Percentiles rank a stretch among this genome's conserved stretches.
phyloP scores from a whole-genome alignment of 2,888 invertebrate genomes.

The Agriopis marginaria region DNA sequence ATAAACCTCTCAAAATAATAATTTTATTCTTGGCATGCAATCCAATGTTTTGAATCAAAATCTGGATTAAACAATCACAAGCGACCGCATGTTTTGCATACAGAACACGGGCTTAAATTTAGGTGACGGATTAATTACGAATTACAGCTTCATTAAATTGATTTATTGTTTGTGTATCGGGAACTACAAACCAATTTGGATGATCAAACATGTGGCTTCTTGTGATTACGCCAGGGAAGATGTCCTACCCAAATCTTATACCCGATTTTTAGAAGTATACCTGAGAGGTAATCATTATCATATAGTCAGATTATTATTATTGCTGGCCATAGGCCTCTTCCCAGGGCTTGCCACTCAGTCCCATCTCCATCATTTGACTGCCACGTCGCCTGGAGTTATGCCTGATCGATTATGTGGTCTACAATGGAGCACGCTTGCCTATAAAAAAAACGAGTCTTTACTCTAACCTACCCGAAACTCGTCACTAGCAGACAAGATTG shows the following conservation, averaged over 20 bases:
- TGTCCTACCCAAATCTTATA: not conserved
- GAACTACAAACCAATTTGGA: conserved; percentile 18
- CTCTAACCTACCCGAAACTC: too few relatives aligned
- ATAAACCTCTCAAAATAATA: conserved; percentile 3
- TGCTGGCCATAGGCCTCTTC: too few relatives aligned
- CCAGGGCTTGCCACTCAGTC: too few relatives aligned
- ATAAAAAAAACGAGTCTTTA: too few relatives aligned
- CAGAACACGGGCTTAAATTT: conserved; percentile 23
- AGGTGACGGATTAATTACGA: conserved; percentile 25
- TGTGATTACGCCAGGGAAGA: conserved; percentile 9
- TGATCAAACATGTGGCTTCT: conserved; percentile 26
- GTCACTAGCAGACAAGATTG: too few relatives aligned
- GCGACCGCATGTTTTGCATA: conserved; percentile 22
- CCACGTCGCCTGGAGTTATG: too few relatives aligned
- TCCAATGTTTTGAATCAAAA: conserved; percentile 13
- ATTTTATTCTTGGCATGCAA: conserved; percentile 8
- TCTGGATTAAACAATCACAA: conserved; percentile 16
- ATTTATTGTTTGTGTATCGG: conserved; percentile 26
- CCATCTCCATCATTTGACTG: too few relatives aligned
- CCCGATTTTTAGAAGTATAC: not conserved
- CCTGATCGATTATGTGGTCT: too few relatives aligned
- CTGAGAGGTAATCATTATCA: too few relatives aligned
- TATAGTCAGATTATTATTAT: not conserved
- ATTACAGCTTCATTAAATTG: conserved; percentile 30
- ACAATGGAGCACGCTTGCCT: too few relatives aligned